Evolutionary conservation across 30 jellyfish, hydroid and myxozoan genomes (phyloP), one percentile per base, ranked within the genome.

Genomic region (Clytia hemisphaerica): DNA sequence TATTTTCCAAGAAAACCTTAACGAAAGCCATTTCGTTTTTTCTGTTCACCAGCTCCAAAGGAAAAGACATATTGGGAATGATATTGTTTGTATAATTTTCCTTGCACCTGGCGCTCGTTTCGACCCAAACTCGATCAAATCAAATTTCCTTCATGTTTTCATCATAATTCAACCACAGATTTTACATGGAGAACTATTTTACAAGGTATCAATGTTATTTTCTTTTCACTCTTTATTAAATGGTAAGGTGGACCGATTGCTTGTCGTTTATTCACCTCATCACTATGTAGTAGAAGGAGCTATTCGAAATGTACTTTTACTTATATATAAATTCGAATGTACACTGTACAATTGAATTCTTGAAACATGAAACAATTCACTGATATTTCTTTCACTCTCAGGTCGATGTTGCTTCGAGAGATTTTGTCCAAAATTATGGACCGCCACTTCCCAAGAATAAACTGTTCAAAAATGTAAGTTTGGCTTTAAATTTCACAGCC

Each of bases 1-100:
- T n/a, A n/a, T n/a, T n/a, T n/a, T n/a, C n/a, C n/a, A n/a, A n/a
- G n/a, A n/a, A n/a, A n/a, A n/a, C n/a, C n/a, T n/a, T n/a, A n/a
- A n/a, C n/a, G n/a, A n/a, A n/a, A n/a, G n/a, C n/a, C n/a, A n/a
- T n/a, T n/a, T n/a, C n/a, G 33, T 15, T 45, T 44, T 9, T 25
- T 30, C 58, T 38, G 42, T 31, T 37, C 71, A 47, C 42, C 48
- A 89, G 98, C 63, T 89, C 71, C 98, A 89, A 67, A 44, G 98
- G 30, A 89, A 89, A 55, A 59, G 98, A 10, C 98, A 89, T 53
- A 82, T 89, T 64, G 98, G 98, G 27, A 89, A 89, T 45, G 98
- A 89, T 38, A 89, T 89, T 42, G 98, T 89, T 14, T 89, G 98
- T 69, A 25, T 89, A 21, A 93, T 89, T 34, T 89, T 75, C 46